Evolutionary conservation across 1,140 invertebrate species (phyloP).

Genomic region (Mizuhopecten yessoensis): DNA sequence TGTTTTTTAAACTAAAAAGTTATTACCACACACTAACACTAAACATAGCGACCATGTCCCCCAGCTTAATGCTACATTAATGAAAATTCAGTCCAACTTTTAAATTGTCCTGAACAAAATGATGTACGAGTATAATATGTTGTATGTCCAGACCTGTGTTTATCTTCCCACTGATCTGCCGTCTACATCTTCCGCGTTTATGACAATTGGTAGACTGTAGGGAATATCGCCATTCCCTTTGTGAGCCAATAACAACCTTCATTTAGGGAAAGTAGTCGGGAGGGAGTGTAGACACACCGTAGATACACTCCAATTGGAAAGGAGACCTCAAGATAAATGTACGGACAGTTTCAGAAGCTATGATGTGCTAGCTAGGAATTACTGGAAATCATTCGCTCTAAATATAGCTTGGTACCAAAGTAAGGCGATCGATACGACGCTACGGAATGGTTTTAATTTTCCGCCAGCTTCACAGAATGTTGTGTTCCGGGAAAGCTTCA

Average conservation of each 20-base stretch:
- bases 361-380: constrained; percentile 18
- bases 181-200: neutral
- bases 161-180: neutral
- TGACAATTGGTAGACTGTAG: neutral
- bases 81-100: neutral
- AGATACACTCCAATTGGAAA: constrained; percentile 12
- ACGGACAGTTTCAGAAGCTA: neutral
- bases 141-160: neutral
- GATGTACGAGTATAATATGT: too few species aligned
- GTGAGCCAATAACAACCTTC: neutral
- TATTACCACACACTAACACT: too few species aligned
- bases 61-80: neutral
- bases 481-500: neutral
- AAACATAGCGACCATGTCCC: neutral
- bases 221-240: neutral
- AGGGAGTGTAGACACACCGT: neutral
- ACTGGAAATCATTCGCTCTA: constrained; percentile 29
- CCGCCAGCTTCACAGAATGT: constrained; percentile 4
- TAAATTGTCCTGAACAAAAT: neutral
- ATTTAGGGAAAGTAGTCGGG: neutral
- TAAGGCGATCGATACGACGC: constrained; percentile 4
- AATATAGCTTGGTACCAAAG: constrained; percentile 6
- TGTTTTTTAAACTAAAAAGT: too few species aligned
- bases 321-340: constrained; percentile 33
- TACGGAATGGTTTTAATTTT: constrained; percentile 26